A percentile compares a stretch with the other conserved stretches of the same genome.
These are phyloP conservation scores for Hippocampus guttulatus DNA, from an alignment of 2,113 vertebrate species.

Conservation along the genomic window DNA sequence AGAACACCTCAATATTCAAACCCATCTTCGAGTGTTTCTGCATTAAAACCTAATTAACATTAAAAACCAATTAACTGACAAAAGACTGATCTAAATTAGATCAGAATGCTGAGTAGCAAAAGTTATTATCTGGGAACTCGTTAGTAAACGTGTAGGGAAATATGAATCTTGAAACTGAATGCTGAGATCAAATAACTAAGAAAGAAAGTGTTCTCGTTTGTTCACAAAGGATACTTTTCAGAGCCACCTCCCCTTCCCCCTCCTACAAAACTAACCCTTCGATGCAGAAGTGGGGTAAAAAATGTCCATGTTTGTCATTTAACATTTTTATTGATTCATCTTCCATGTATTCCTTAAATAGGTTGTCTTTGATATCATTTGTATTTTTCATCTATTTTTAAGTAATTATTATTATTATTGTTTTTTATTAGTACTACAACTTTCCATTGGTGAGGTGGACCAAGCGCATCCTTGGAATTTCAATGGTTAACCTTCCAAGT, in stretches of 20 bases:
- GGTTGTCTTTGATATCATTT: no score
- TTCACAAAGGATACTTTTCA: neutral
- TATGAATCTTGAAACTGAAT: neutral
- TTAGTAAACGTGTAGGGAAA: neutral
- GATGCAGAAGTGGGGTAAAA: no score
- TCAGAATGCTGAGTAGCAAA: slow-evolving; percentile 23
- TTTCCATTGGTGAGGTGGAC: no score
- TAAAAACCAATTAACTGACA: slow-evolving; percentile 43
- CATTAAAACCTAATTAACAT: slow-evolving; percentile 57
- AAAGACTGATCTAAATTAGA: slow-evolving; percentile 41
- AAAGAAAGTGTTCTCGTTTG: neutral
- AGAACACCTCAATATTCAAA: slow-evolving; percentile 48
- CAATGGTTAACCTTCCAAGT: no score
- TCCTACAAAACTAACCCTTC: no score
- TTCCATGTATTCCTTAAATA: no score
- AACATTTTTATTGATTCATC: no score
- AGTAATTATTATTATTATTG: no score
- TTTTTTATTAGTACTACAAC: no score
- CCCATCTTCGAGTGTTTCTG: slow-evolving; percentile 51
- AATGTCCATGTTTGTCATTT: no score
- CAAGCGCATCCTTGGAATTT: no score
- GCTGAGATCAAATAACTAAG: neutral
- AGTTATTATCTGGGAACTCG: slow-evolving; percentile 2
- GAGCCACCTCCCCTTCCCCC: neutral
- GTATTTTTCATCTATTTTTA: no score